Evolutionary conservation across 2,888 invertebrate genomes (phyloP).

Genomic region (Allolobophora icterica): DNA sequence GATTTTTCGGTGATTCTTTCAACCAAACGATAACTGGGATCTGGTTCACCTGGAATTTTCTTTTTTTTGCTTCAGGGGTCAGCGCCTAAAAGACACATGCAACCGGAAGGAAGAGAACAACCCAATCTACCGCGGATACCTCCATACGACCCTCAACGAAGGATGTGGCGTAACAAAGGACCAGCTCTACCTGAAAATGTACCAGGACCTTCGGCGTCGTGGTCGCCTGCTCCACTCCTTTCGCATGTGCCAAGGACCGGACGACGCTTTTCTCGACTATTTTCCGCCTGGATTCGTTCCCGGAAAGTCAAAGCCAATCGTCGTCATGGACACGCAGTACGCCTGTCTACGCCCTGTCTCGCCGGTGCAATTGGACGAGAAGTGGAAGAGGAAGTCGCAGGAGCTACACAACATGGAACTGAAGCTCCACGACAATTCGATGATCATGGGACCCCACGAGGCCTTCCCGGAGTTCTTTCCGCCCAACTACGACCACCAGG

Average conservation of each 20-base stretch:
- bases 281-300: slow-evolving; percentile 35
- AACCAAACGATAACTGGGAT: not conserved
- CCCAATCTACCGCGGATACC: slow-evolving; percentile 26
- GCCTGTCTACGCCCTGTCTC: not conserved
- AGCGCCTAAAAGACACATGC: not conserved
- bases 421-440: not conserved
- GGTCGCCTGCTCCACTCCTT: not conserved
- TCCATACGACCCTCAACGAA: slow-evolving; percentile 26
- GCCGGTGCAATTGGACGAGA: not conserved
- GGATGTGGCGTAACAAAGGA: slow-evolving; percentile 12
- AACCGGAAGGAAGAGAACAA: slow-evolving; percentile 23
- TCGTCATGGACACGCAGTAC: not conserved
- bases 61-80: not conserved
- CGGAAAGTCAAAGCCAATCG: slow-evolving; percentile 26
- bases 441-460: slow-evolving; percentile 32
- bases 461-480: slow-evolving; percentile 34
- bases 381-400: slow-evolving; percentile 20
- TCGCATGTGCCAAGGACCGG: slow-evolving; percentile 27
- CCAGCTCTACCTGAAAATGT: slow-evolving; percentile 34
- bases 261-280: slow-evolving; percentile 31
- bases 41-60: not conserved
- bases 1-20: not conserved
- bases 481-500: slow-evolving; percentile 28
- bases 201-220: slow-evolving; percentile 33
- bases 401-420: not conserved